A percentile compares a stretch with the other conserved stretches of the same genome.
These are phyloP conservation scores for Himalopsyche japonica DNA, from an alignment of 2,888 invertebrate species.

Conservation along the genomic window DNA sequence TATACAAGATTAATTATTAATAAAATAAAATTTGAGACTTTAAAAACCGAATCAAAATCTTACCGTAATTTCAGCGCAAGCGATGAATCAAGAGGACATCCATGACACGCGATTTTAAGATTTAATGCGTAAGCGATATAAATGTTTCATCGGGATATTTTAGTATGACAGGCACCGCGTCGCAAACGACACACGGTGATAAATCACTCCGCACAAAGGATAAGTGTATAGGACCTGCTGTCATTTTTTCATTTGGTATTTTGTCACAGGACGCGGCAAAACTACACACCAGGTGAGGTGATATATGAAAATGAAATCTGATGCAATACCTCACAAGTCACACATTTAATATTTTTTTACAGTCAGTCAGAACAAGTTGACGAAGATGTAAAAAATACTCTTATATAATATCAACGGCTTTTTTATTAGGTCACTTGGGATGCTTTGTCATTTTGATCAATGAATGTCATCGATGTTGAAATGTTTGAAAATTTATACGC, in stretches of 20 bases:
- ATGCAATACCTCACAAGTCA: neutral
- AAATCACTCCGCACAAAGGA: conserved; percentile 7
- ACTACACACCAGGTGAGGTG: conserved; percentile 21
- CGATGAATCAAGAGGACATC: neutral
- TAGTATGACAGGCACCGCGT: neutral
- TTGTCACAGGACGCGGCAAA: neutral
- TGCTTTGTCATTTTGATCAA: no score
- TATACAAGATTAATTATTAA: no score
- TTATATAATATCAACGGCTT: no score
- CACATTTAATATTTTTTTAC: no score
- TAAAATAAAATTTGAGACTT: neutral
- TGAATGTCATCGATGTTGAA: no score
- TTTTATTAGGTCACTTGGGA: no score
- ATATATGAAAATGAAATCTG: neutral
- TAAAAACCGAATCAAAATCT: neutral
- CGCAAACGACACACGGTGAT: neutral
- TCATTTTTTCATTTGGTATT: conserved; percentile 16
- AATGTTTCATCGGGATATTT: conserved; percentile 7
- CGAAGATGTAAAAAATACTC: no score
- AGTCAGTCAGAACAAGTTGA: no score
- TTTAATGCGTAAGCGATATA: neutral
- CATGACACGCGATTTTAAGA: conserved; percentile 11
- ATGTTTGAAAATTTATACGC: no score
- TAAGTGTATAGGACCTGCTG: conserved; percentile 29
- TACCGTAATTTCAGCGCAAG: neutral